Conservation (phyloP, 2,113 vertebrate species). For the Labrus mixtus region DNA sequence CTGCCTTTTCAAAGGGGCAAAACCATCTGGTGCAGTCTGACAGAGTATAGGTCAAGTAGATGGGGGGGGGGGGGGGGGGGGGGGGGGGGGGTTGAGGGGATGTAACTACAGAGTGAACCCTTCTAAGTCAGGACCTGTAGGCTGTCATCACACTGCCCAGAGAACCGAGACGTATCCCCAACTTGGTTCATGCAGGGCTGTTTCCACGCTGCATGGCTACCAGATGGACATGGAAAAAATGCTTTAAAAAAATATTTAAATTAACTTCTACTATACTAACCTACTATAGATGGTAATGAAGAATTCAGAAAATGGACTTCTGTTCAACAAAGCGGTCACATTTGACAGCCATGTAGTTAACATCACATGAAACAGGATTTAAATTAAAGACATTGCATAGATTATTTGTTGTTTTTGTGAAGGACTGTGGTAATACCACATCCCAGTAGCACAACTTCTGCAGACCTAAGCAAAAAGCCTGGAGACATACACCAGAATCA, state of each 20-base stretch:
- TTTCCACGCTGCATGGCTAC: constrained; percentile 28
- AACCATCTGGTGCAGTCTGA: constrained; percentile 81
- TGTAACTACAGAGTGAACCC: constrained; percentile 72
- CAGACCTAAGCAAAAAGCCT: not conserved
- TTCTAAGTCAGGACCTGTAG: constrained; percentile 61
- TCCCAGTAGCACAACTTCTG: not conserved
- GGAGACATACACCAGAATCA: not conserved
- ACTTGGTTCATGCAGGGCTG: constrained; percentile 48
- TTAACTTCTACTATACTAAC: no score
- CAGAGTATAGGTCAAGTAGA: constrained; percentile 63
- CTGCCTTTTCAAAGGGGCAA: constrained; percentile 60
- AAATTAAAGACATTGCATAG: not conserved
- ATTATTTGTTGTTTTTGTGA: not conserved
- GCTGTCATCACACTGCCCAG: constrained; percentile 71
- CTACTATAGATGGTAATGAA: not conserved
- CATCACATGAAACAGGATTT: not conserved
- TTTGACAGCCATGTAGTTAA: not conserved
- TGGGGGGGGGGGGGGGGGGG: constrained; percentile 20
- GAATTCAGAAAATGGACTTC: not conserved
- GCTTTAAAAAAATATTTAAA: not conserved
- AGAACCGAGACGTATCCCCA: constrained; percentile 64
- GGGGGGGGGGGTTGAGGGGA: constrained; percentile 14
- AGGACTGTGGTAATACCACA: not conserved
- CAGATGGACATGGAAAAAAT: constrained; percentile 12
- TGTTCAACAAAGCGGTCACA: not conserved